These are phyloP conservation scores for Drosophila pegasa DNA, from an alignment of 2,888 invertebrate species.

Conservation along the genomic window DNA sequence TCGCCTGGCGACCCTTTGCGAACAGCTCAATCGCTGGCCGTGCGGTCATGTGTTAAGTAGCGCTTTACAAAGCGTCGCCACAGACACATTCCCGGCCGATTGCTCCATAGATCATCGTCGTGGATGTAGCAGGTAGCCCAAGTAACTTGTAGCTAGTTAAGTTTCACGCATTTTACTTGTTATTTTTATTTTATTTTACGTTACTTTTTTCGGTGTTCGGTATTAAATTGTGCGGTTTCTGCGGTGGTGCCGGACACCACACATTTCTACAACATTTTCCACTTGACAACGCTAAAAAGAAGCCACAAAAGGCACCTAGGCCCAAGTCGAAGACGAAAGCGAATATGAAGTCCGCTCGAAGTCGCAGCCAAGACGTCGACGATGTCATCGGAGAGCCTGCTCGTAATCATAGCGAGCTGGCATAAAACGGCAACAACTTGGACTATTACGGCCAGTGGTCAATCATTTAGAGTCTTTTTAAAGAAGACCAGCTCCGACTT, in stretches of 20 bases:
- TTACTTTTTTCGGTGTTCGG: slow-evolving; percentile 59
- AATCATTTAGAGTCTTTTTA: slow-evolving; percentile 67
- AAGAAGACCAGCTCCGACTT: slow-evolving; percentile 42
- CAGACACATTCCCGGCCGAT: slow-evolving; percentile 9
- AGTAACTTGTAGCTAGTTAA: slow-evolving; percentile 45
- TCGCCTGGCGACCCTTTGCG: background rate
- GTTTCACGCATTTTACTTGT: slow-evolving; percentile 42
- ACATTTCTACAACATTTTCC: slow-evolving; percentile 80
- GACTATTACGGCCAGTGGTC: slow-evolving; percentile 76
- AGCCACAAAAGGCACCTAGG: slow-evolving; percentile 68
- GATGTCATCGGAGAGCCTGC: slow-evolving; percentile 52
- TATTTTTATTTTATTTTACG: slow-evolving; percentile 68
- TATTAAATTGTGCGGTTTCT: slow-evolving; percentile 82
- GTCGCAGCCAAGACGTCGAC: slow-evolving; percentile 24
- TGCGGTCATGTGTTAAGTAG: slow-evolving; percentile 38
- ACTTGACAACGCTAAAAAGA: slow-evolving; percentile 78
- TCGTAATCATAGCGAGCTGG: slow-evolving; percentile 50
- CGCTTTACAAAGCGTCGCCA: slow-evolving; percentile 32
- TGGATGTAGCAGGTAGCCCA: slow-evolving; percentile 47
- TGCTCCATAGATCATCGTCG: slow-evolving; percentile 32
- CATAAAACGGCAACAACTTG: slow-evolving; percentile 63
- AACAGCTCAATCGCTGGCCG: slow-evolving; percentile 9
- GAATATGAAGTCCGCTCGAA: slow-evolving; percentile 23
- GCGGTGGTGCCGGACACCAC: slow-evolving; percentile 69
- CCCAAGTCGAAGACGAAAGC: slow-evolving; percentile 30